Evolutionary conservation across 1,140 invertebrate genomes (phyloP), one percentile per base, ranked within the genome.

Genomic region (Micrasema minimum): DNA sequence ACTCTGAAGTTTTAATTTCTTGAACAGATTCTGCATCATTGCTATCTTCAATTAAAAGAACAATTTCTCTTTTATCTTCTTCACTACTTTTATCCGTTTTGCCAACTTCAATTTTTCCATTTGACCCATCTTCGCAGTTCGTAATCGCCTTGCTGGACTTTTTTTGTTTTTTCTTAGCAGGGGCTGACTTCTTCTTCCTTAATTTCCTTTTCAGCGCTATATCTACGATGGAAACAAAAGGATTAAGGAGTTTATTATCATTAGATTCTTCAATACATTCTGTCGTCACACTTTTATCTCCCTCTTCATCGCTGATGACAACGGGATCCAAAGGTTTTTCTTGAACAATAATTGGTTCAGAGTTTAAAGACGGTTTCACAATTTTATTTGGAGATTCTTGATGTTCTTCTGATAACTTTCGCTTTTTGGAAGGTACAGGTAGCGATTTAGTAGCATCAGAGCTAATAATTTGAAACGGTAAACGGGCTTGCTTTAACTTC

Each of bases 401-500:
- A 46, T 61, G 61, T 16, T 57, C 37, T 10, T 59, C 66, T 6
- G 66, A 69, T 46, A 69, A 69, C 46, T 69, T 69, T 12, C 67
- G 61, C 14, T 69, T 69, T 45, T 72, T 69, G 12, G 67, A 35
- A 7, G 51, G 59, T 23, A 67, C 50, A 46, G 66, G 59, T 12
- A 53, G 46, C 16, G 38, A n/a, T 53, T 57, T 61, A 45, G 23
- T 11, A 37, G 51, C 23, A 59, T 69, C 66, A 37, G 53, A 16
- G 23, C 22, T 48, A 26, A 69, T 69, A 11, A 69, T 53, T 69
- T 69, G 51, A 62, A 82, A 82, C 1, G 80, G 80, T 37, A 82
- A 71, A 41, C 80, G 77, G 23, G 81, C 81, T 65, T 82, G 81
- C 6, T 81, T 80, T 5, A 82, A 71, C 55, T 82, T 82, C 41